A percentile compares a stretch with the other conserved stretches of the same genome.
phyloP scores from a whole-genome alignment of 2,888 invertebrate species.

The Blastobasis lacticolella region DNA sequence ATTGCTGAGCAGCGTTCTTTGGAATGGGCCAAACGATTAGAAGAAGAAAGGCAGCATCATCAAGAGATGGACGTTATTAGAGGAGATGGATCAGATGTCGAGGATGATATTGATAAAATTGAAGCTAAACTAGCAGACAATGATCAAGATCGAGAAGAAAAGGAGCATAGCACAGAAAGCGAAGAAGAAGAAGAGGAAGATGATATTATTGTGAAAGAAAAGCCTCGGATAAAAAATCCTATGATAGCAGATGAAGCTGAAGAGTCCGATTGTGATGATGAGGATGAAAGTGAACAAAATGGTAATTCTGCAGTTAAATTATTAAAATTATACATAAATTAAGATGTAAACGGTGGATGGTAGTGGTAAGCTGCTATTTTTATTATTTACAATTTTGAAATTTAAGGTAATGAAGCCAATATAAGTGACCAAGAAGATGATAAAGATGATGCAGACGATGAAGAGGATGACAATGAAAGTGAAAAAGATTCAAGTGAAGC shows the following conservation, averaged over 20 bases:
- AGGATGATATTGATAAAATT: conserved; percentile 58
- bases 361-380: no score
- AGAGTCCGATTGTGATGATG: conserved; percentile 56
- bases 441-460: conserved; percentile 21
- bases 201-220: conserved; percentile 47
- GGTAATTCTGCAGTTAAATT: no score
- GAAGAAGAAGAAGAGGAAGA: conserved; percentile 59
- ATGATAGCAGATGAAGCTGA: conserved; percentile 68
- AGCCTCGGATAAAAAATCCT: conserved; percentile 51
- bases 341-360: no score
- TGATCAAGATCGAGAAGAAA: conserved; percentile 31
- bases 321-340: no score
- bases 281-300: conserved; percentile 20
- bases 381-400: no score
- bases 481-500: conserved; percentile 31
- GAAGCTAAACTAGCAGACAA: conserved; percentile 49
- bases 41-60: conserved; percentile 60
- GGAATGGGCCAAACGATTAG: conserved; percentile 79
- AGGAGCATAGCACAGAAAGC: conserved; percentile 60
- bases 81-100: conserved; percentile 47
- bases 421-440: conserved; percentile 14
- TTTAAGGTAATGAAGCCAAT: background rate
- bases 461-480: conserved; percentile 30
- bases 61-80: conserved; percentile 44
- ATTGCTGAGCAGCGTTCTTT: conserved; percentile 81